Evolutionary conservation across 2,888 invertebrate species (phyloP).

Genomic region (Sinhomidia bicolor): DNA sequence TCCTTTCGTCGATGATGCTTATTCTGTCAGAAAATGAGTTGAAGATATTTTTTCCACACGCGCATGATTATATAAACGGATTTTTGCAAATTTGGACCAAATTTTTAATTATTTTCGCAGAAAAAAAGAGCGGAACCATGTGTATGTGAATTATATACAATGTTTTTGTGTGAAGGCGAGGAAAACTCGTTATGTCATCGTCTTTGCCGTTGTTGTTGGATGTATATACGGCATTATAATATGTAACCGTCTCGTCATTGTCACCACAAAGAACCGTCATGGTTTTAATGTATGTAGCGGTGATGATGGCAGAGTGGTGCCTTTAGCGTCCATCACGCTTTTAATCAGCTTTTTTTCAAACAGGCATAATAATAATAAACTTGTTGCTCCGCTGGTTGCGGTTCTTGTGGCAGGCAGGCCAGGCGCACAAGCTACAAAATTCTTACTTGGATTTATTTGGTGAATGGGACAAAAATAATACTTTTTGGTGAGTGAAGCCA

Average conservation of each 20-base stretch:
- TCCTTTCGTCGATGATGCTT: constrained; percentile 5
- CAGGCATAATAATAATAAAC: constrained; percentile 1
- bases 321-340: constrained; percentile 70
- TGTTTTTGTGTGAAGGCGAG: constrained; percentile 37
- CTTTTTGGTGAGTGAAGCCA: constrained; percentile 5
- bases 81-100: constrained; percentile 50
- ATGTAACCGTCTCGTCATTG: constrained; percentile 56
- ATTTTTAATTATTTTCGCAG: constrained; percentile 61
- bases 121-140: constrained; percentile 63
- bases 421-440: too few species aligned
- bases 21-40: neutral
- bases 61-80: neutral
- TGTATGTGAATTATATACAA: neutral
- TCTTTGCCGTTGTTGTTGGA: neutral
- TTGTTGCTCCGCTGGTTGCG: constrained; percentile 44
- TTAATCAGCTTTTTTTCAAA: constrained; percentile 60
- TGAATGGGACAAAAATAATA: constrained; percentile 32
- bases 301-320: constrained; percentile 10
- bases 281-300: constrained; percentile 35
- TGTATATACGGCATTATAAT: too few species aligned
- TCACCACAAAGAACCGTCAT: constrained; percentile 65
- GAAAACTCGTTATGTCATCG: constrained; percentile 71
- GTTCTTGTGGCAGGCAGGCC: constrained; percentile 48
- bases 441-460: neutral
- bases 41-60: neutral